These are phyloP conservation scores for Capreolus pygargus DNA, from an alignment of 2,113 vertebrate genomes.

Conservation along the genomic window DNA sequence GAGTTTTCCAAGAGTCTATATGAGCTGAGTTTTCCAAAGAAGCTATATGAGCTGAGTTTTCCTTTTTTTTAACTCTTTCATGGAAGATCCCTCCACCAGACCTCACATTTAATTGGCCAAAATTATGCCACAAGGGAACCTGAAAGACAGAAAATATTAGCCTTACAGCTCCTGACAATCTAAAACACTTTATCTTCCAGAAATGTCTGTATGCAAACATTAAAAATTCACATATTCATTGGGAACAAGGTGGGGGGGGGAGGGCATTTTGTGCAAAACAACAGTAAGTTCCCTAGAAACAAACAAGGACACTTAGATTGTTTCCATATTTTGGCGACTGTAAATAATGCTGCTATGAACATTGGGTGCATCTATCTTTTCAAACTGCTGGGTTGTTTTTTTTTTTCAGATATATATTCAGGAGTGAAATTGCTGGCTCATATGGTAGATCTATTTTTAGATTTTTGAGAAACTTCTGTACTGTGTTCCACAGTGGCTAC, in stretches of 20 bases:
- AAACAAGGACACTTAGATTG: background rate
- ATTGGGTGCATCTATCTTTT: background rate
- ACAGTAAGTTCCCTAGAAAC: background rate
- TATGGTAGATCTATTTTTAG: background rate
- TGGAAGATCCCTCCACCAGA: background rate
- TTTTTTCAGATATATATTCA: background rate
- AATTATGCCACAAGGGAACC: background rate
- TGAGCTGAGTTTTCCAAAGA: background rate
- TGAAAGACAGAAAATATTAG: background rate
- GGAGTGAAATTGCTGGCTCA: background rate
- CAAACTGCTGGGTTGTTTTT: rapidly evolving
- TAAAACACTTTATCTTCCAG: background rate
- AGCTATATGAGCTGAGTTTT: background rate
- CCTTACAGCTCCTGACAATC: background rate
- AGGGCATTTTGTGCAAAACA: background rate
- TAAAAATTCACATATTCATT: background rate
- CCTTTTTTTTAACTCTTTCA: background rate
- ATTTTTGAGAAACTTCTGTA: background rate
- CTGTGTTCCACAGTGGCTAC: background rate
- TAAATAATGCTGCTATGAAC: background rate
- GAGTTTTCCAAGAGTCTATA: background rate
- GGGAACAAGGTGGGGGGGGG: background rate
- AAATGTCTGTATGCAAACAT: background rate
- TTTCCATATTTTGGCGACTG: background rate
- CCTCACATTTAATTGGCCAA: background rate